Evolutionary conservation across 2,113 vertebrate genomes (phyloP).

Genomic region (Catharus fuscescens): DNA sequence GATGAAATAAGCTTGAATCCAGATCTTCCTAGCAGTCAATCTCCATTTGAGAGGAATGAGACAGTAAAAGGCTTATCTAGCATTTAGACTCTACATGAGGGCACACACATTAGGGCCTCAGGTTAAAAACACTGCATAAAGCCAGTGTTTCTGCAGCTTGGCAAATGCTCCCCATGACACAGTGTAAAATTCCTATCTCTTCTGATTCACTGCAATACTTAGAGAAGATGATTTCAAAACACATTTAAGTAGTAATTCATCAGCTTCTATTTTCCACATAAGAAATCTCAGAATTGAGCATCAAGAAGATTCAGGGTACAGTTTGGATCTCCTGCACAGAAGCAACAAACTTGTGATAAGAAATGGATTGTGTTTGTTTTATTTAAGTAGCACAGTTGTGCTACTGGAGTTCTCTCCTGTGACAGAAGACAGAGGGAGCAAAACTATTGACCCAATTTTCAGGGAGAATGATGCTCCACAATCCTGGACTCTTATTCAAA

Average conservation of each 20-base stretch:
- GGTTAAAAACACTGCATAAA: neutral
- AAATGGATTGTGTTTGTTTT: neutral
- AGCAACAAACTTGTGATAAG: neutral
- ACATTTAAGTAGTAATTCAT: neutral
- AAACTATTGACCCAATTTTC: neutral
- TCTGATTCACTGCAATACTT: neutral
- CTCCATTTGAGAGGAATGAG: neutral
- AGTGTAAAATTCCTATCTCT: neutral
- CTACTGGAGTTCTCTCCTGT: neutral
- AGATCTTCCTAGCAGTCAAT: neutral
- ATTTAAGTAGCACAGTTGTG: neutral
- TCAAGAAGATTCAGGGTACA: neutral
- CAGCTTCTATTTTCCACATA: neutral
- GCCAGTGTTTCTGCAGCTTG: neutral
- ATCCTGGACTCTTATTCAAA: neutral
- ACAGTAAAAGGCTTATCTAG: neutral
- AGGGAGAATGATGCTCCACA: neutral
- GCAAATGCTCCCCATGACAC: neutral
- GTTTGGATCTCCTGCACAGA: neutral
- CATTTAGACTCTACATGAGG: neutral
- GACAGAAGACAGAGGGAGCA: neutral
- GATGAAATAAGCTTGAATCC: neutral
- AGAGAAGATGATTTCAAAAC: neutral
- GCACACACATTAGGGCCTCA: neutral
- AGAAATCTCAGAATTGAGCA: neutral